Evolutionary conservation across 92 coral and sea anemone species (phyloP), one percentile per base, ranked within the genome.

Genomic region (Isaurus tuberculatus): DNA sequence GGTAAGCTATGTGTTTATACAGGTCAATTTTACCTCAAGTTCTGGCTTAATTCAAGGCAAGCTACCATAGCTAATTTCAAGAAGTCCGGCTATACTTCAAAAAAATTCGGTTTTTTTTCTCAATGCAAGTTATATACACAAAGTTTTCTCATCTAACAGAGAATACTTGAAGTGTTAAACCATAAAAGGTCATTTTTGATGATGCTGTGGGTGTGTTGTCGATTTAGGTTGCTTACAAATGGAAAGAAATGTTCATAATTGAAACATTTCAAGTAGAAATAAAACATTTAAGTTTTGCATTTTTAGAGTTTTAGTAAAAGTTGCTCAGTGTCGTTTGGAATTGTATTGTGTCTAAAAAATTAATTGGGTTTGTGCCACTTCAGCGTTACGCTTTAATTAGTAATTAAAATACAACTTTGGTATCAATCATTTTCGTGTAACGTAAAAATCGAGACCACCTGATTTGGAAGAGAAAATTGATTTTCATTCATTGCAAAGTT

Each of bases 281-380:
- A 25, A 27, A 42, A 4, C 6, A n/a, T 16, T 73, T 73, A 37
- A 0, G 26, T 73, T 75, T 75, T 9, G 44, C 67, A 55, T 65
- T 30, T 57, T 57, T 20, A 20, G 28, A 57, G 70, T 26, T 72
- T 72, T 32, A 40, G 19, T 31, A 27, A 34, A 58, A 77, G 82
- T 77, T 57, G 44, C 82, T 33, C 82, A 77, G 53, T 77, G 69
- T 43, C 17, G 51, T n/a, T n/a, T n/a, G n/a, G n/a, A n/a, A 58
- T 2, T 9, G 20, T 2, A 22, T 77, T 33, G 70, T 77, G 70
- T 27, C n/a, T 15, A 19, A 67, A 40, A 43, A 77, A 33, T 57
- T 32, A 61, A 34, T 60, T 19, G 2, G 65, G 32, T 23, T 57
- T 77, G 33, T 27, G 53, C 20, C 82, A 55, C 82, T 32, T 32